Evolutionary conservation across 2,888 invertebrate genomes (phyloP).

Genomic region (Synergus japonicus): DNA sequence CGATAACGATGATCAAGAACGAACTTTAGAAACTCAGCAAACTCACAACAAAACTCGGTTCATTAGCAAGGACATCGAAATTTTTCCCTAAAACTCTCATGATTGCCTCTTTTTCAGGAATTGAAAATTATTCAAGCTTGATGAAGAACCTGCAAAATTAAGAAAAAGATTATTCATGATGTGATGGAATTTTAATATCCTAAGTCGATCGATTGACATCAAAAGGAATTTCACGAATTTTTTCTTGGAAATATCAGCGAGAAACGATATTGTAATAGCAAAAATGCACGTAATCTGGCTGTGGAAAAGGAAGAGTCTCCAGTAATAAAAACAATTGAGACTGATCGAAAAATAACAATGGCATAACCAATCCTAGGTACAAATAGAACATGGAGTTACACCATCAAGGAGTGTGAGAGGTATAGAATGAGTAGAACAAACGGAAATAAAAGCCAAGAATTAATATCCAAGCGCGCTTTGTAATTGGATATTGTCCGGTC

Average conservation of each 20-base stretch:
- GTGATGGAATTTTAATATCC: too few relatives aligned
- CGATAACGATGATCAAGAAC: constrained; percentile 37
- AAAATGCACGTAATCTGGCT: not conserved
- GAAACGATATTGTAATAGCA: not conserved
- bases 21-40: constrained; percentile 22
- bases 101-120: not conserved
- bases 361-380: not conserved
- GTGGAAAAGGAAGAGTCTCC: not conserved
- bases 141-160: not conserved
- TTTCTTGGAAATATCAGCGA: not conserved
- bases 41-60: constrained; percentile 3
- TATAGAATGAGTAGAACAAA: constrained; percentile 49
- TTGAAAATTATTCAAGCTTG: not conserved
- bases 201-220: not conserved
- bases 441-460: constrained; percentile 67
- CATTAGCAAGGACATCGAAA: constrained; percentile 23
- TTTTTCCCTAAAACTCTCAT: not conserved
- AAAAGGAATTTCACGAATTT: not conserved
- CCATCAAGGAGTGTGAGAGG: not conserved
- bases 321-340: constrained; percentile 19
- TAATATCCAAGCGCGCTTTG: constrained; percentile 69
- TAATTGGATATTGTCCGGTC: constrained; percentile 76
- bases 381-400: constrained; percentile 44
- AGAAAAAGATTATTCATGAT: too few relatives aligned
- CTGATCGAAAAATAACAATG: constrained; percentile 29